Evolutionary conservation across 2,888 invertebrate genomes (phyloP).

Genomic region (Mesorhabditis spiculigera): DNA sequence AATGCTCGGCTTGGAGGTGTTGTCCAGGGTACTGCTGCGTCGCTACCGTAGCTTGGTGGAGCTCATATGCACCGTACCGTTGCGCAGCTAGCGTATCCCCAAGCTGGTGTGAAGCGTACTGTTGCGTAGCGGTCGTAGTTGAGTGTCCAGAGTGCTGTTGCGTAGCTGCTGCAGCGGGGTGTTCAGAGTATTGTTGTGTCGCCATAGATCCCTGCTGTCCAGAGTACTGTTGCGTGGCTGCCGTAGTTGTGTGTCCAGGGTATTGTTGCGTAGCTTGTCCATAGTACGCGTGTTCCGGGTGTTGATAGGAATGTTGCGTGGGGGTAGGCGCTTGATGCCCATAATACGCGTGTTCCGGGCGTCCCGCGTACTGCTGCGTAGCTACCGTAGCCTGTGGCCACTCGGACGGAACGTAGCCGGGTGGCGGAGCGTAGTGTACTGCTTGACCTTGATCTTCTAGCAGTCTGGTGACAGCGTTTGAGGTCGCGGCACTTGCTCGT

Average conservation of each 20-base stretch:
- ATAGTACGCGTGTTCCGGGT: background rate
- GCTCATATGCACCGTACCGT: no score
- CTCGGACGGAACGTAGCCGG: slow-evolving; percentile 2
- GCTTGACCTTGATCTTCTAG: background rate
- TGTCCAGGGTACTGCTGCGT: background rate
- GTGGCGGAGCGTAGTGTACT: background rate
- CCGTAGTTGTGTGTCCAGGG: no score
- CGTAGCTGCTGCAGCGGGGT: no score
- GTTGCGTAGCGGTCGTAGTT: no score
- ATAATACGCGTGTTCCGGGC: background rate
- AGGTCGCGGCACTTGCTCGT: slow-evolving; percentile 13
- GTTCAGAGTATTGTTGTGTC: no score
- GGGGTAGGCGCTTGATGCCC: background rate
- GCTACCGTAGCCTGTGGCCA: background rate
- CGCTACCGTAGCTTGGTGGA: no score
- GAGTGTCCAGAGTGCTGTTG: no score
- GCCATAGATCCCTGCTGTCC: no score
- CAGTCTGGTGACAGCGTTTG: slow-evolving; percentile 7
- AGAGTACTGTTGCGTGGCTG: no score
- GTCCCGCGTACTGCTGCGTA: background rate
- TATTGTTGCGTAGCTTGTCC: background rate
- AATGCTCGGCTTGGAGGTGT: background rate
- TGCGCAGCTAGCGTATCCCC: no score
- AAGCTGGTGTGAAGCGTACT: no score
- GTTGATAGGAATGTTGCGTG: background rate